Percentiles rank a stretch among this genome's conserved stretches.
Evolutionary conservation across 2,888 invertebrate genomes (phyloP).

Genomic region (Rhaphigaster nebulosa): DNA sequence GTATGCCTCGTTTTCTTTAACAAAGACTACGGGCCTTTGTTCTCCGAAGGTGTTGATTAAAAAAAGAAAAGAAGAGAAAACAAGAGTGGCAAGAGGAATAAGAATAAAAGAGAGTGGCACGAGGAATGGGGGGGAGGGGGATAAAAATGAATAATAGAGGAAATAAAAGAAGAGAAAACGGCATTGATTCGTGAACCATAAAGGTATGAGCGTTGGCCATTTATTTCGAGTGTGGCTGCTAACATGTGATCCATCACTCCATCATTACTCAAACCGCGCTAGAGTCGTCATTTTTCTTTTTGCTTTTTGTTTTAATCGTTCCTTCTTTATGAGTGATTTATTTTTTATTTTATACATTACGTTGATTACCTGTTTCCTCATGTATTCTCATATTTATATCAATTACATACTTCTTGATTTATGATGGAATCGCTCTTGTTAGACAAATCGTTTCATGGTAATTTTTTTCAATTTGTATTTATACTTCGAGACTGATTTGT

Average conservation of each 20-base stretch:
- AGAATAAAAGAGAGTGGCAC: constrained; percentile 15
- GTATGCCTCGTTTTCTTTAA: neutral
- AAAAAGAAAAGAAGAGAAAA: constrained; percentile 2
- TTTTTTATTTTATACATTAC: constrained; percentile 3
- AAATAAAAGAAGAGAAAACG: constrained; percentile 33
- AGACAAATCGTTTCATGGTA: neutral
- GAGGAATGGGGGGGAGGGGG: neutral
- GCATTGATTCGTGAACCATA: constrained; percentile 22
- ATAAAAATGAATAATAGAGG: constrained; percentile 36
- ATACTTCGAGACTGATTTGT: too few species aligned
- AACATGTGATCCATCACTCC: neutral
- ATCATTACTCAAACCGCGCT: neutral
- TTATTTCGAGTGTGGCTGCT: neutral
- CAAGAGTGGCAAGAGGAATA: constrained; percentile 29
- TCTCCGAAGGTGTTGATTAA: neutral
- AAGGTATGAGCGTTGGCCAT: constrained; percentile 25
- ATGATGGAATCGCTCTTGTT: neutral
- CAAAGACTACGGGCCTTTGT: neutral
- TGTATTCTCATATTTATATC: neutral
- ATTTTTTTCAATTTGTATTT: too few species aligned
- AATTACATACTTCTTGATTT: neutral
- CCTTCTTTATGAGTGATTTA: constrained; percentile 16
- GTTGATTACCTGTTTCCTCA: neutral
- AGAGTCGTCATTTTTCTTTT: neutral
- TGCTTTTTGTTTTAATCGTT: constrained; percentile 29